Base-by-base conservation (phyloP, 2,888 invertebrate genomes). In the Drosophila hamatofila region DNA sequence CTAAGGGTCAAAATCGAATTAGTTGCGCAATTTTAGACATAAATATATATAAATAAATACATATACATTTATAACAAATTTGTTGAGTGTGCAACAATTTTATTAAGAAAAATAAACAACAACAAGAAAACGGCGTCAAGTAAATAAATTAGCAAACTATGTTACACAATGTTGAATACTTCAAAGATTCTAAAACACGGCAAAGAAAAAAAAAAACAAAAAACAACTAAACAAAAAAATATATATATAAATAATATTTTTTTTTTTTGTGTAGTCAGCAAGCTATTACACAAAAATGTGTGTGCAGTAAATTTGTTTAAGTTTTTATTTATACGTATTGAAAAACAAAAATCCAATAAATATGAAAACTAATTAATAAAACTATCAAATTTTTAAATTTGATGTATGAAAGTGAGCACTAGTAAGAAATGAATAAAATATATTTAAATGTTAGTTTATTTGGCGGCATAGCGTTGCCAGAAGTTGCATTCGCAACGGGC, bases 291-390 rank as follows among this genome's bases (percentile, higher is more conserved):
- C 74, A 75, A 77, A 76, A 83, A 90, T 77, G 77, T 75, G 78
- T 82, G 83, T 87, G 86, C 85, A 78, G 78, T 83, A 83, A 87
- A 90, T 81, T 74, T 87, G 78, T 91, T 90, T 91, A 84, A 84
- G 90, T 90, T 87, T 78, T 90, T 91, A 91, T 90, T 87, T 91
- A 91, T 89, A 87, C 67, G 77, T 79, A 83, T 78, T 66, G 8
- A 72, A 80, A 85, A 68, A 64, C 41, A 78, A 61, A 72, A 76
- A 77, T 72, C 58, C 58, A 67, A 76, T 74, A 83, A 82, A 77
- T 75, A 75, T 65, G 61, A 72, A 81, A 66, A 65, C 49, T 72
- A 61, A 69, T 78, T 74, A 71, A 67, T 75, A 73, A 68, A 82
- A 75, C 72, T 69, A 77, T 18, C 65, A 69, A 57, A 66, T 49